Evolutionary conservation across 2,113 vertebrate species (phyloP).

Genomic region (Syrmaticus mikado): DNA sequence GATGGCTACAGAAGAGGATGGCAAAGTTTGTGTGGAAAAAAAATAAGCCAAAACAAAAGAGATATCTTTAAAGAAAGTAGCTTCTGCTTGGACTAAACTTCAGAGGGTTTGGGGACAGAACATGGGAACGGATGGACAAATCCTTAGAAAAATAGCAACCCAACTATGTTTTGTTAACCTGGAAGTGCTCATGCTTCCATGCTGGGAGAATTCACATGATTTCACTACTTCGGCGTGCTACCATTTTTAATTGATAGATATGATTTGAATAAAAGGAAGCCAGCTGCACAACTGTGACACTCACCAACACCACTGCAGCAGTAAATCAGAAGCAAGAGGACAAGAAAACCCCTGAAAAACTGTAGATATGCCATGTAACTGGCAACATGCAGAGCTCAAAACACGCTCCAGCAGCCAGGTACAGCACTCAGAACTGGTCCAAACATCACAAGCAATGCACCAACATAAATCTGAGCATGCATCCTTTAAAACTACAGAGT

Average conservation of each 20-base stretch:
- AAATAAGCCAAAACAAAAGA: constrained; percentile 32
- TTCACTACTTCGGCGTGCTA: neutral
- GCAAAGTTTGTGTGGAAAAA: neutral
- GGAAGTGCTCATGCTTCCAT: constrained; percentile 20
- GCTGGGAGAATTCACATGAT: neutral
- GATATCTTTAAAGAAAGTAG: neutral
- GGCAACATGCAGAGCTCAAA: neutral
- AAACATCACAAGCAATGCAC: neutral
- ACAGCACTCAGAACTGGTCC: neutral
- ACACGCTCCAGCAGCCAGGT: neutral
- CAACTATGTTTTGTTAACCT: constrained; percentile 31
- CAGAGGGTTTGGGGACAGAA: constrained; percentile 3
- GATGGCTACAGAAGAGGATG: neutral
- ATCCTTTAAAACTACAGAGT: neutral
- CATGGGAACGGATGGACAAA: constrained; percentile 44
- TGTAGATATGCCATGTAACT: neutral
- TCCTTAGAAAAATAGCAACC: constrained; percentile 23
- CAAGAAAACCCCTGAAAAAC: neutral
- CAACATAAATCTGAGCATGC: fast-evolving
- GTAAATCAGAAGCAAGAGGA: neutral
- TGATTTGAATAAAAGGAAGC: constrained; percentile 29
- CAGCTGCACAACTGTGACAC: neutral
- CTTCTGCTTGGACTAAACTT: constrained; percentile 37
- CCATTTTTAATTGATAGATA: constrained; percentile 18
- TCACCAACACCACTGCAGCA: neutral